Evolutionary conservation across 2,888 invertebrate species (phyloP).

Genomic region (Amphimallon solstitiale): DNA sequence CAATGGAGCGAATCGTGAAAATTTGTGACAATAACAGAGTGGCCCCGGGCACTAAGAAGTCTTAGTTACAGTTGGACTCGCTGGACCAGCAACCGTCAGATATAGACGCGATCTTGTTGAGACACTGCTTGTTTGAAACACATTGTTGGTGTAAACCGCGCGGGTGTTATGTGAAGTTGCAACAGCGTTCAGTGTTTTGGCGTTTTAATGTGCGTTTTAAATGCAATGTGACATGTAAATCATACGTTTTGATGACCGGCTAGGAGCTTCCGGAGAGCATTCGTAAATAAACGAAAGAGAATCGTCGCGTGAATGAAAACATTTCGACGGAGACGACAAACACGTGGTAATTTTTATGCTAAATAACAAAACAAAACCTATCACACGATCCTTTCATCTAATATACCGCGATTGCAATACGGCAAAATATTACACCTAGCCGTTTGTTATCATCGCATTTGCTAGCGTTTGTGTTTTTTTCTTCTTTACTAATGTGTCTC

Average conservation of each 20-base stretch:
- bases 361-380: conserved; percentile 22
- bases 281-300: neutral
- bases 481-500: neutral
- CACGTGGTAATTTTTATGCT: conserved; percentile 30
- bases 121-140: conserved; percentile 47
- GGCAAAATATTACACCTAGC: conserved; percentile 19
- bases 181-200: conserved; percentile 10
- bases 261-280: neutral
- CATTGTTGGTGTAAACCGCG: conserved; percentile 41
- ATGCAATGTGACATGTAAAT: conserved; percentile 7
- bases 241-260: neutral
- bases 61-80: conserved; percentile 48
- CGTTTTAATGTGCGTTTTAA: conserved; percentile 3
- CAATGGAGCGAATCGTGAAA: conserved; percentile 41
- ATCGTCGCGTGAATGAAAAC: conserved; percentile 13
- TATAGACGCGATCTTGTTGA: conserved; percentile 44
- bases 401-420: neutral
- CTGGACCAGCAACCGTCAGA: conserved; percentile 48
- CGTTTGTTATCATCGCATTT: conserved; percentile 3
- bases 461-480: conserved; percentile 8
- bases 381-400: conserved; percentile 3
- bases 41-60: conserved; percentile 45
- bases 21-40: conserved; percentile 45
- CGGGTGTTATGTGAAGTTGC: conserved; percentile 38
- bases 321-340: conserved; percentile 1